These are phyloP conservation scores for Apis dorsata DNA, from an alignment of 1,140 invertebrate genomes.

Conservation along the genomic window DNA sequence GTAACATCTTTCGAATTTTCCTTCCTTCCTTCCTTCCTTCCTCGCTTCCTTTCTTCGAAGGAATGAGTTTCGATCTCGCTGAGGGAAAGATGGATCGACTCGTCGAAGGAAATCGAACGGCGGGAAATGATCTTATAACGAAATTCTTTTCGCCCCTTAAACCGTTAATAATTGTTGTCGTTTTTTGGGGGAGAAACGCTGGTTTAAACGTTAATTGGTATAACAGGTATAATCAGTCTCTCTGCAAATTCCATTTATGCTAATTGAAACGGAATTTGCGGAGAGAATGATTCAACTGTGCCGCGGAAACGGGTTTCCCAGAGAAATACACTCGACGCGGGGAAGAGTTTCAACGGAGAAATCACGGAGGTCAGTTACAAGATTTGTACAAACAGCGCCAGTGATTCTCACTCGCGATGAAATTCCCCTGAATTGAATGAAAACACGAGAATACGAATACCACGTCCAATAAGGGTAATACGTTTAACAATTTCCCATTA, in stretches of 20 bases:
- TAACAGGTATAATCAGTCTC: not conserved
- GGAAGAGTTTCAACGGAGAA: not conserved
- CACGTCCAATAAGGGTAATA: no score
- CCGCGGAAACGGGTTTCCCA: not conserved
- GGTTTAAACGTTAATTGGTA: not conserved
- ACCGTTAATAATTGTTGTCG: not conserved
- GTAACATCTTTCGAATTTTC: not conserved
- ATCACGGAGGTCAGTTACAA: not conserved
- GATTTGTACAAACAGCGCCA: not conserved
- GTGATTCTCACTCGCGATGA: not conserved
- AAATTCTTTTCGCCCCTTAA: not conserved
- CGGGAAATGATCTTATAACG: not conserved
- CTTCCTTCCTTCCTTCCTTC: no score
- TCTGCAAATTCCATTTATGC: not conserved
- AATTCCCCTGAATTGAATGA: not conserved
- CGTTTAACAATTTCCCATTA: no score
- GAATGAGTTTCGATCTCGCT: no score
- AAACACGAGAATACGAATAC: not conserved
- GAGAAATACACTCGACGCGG: no score
- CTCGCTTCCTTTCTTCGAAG: no score
- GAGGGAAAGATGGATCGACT: no score
- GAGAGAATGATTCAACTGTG: conserved; percentile 13
- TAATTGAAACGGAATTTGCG: not conserved
- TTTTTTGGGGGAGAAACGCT: not conserved
- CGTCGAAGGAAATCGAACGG: no score